These are phyloP conservation scores for Harlomillsia oculata DNA, from an alignment of 1,140 invertebrate species.

Conservation along the genomic window DNA sequence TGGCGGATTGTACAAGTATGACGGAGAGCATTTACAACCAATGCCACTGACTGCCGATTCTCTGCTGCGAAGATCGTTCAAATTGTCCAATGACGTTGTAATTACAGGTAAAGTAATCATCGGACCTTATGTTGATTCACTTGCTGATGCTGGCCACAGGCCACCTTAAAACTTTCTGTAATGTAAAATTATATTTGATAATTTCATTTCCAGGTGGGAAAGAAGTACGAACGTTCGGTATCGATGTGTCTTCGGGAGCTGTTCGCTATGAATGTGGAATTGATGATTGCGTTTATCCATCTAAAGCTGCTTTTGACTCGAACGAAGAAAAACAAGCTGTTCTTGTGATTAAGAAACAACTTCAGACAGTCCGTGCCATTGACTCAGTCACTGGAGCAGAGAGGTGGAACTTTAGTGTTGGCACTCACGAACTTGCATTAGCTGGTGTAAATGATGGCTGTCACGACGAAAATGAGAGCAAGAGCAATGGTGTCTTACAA, in stretches of 20 bases:
- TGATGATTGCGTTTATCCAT: constrained; percentile 54
- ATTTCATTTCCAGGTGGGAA: constrained; percentile 44
- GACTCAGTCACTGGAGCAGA: constrained; percentile 71
- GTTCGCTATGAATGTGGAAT: constrained; percentile 68
- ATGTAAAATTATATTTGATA: neutral
- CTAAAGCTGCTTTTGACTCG: constrained; percentile 36
- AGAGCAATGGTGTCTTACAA: constrained; percentile 37
- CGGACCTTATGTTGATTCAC: constrained; percentile 10
- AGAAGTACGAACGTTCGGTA: constrained; percentile 50
- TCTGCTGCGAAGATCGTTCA: constrained; percentile 66
- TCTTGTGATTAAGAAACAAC: constrained; percentile 65
- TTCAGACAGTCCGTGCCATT: constrained; percentile 75
- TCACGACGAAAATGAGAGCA: constrained; percentile 21
- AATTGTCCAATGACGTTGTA: constrained; percentile 72
- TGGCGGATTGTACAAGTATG: constrained; percentile 81
- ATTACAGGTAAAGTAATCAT: constrained; percentile 58
- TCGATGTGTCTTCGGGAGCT: constrained; percentile 64
- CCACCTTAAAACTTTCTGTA: neutral
- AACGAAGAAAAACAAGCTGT: constrained; percentile 50
- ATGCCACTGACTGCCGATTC: constrained; percentile 75
- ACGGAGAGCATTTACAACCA: constrained; percentile 75
- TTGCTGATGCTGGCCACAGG: constrained; percentile 5
- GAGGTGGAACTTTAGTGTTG: constrained; percentile 94
- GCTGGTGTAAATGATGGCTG: constrained; percentile 34
- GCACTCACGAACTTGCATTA: constrained; percentile 69